Base-by-base conservation (phyloP, 2,797 vertebrate genomes). In the Girardinus metallicus region DNA sequence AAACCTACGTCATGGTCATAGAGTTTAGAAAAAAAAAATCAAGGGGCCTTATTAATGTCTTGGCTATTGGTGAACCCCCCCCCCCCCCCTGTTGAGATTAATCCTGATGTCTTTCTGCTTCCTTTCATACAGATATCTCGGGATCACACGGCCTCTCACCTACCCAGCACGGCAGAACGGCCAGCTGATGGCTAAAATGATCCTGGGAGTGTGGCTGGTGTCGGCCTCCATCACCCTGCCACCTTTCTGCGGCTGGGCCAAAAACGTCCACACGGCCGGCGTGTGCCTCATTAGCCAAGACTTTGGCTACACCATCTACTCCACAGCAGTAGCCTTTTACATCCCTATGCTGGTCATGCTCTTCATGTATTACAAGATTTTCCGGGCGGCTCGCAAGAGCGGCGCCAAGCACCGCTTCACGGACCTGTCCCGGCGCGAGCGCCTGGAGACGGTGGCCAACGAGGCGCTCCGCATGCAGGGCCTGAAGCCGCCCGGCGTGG, bases 351-450 rank as follows among this genome's bases (percentile, higher is more conserved):
- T 96, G 83, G 95, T 96, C 82, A 96, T 96, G 96, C 95, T 96
- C 81, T 91, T 96, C 91, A 96, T 96, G 96, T 96, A 96, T 90
- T 96, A 96, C 91, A 96, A 96, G 91, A 96, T 96, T 84, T 96
- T 96, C 89, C 94, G 86, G 87, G 96, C 96, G 0, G 96, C 96
- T n/a, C 94, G 96, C 74, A 96, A 96, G 86, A 96, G 96, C 0
- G 94, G 95, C 0, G 95, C 95, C 86, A 96, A 96, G 85, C 96
- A 96, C 85, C 95, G 96, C 31, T 96, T 96, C 84, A 95, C 92
- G 1, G 89, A 95, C 91, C 86, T 95, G 76, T 88, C 93, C 0
- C 94, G 94, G 1, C 94, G 93, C 0, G 93, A 95, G 31, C 94
- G 94, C 26, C 92, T 94, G 2, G 95, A 95, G 82, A 94, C 92